Evolutionary conservation across 2,113 vertebrate species (phyloP).

Genomic region (Heterotilapia buettikoferi): DNA sequence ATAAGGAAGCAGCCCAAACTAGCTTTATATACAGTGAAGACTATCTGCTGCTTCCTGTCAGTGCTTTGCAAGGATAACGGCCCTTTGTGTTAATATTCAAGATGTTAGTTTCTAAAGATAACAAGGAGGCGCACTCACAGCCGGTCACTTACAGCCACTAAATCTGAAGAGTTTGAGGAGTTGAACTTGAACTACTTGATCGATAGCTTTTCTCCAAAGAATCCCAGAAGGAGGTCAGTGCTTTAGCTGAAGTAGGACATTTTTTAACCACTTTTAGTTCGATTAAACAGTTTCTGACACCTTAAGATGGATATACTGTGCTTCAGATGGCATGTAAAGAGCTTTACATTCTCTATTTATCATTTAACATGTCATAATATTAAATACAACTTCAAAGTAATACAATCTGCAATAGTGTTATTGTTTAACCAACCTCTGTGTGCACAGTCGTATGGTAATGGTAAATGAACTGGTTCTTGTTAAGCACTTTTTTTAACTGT

Average conservation of each 20-base stretch:
- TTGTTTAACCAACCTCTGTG: neutral
- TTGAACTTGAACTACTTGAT: neutral
- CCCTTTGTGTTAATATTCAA: neutral
- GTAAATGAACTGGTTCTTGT: neutral
- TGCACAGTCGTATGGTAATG: neutral
- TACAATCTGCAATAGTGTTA: neutral
- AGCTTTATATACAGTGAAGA: neutral
- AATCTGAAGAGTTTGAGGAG: neutral
- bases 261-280: neutral
- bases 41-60: neutral
- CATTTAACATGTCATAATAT: neutral
- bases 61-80: neutral
- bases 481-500: neutral
- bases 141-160: neutral
- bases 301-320: neutral
- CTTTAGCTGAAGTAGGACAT: neutral
- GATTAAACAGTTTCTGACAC: neutral
- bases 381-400: neutral
- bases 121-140: neutral
- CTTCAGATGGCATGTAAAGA: neutral
- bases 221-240: neutral
- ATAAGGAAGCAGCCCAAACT: neutral
- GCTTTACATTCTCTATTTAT: neutral
- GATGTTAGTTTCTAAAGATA: neutral
- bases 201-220: neutral